Base-by-base conservation (phyloP, 2,797 vertebrate genomes). In the Carapus acus region DNA sequence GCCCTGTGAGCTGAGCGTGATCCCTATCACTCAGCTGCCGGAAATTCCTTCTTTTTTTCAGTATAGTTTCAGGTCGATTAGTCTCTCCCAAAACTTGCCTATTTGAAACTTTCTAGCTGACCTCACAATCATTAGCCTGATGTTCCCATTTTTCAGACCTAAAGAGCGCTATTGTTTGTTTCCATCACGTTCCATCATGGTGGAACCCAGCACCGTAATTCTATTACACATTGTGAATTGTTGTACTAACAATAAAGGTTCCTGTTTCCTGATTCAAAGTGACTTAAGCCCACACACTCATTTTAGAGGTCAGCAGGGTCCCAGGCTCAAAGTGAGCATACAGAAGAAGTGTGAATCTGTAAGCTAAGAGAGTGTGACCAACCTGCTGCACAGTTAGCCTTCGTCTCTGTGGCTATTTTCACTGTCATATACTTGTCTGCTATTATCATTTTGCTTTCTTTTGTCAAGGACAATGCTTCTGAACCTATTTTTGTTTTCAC, bases 301-400 rank as follows among this genome's bases (percentile, higher is more conserved):
- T 69, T 71, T 48, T 37, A 15, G 53, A 73, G 73, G 74, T 69
- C 55, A 67, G 39, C 31, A 20, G 62, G 79, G 69, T 76, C 38
- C 2, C 43, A 71, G 70, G 65, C 71, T 49, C 17, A 2, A 13
- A 24, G 50, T 14, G 39, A 47, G 55, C 34, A 23, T 22, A 12
- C 38, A 64, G 33, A 63, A 63, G 65, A 64, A 62, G 60, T 65
- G 33, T 47, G 46, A 18, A 9, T 59, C 33, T 49, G 15, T 22
- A 22, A 52, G 49, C 57, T 61, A 47, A 49, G 23, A 38, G 47
- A 29, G 42, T 69, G 43, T 27, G 46, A 46, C 67, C 41, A 7
- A 33, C 17, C 20, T 19, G 38, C 37, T 11, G 27, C 60, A 62
- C 22, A 43, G 15, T 40, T 66, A 48, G 29, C 37, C 23, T 24